Base-by-base conservation (phyloP, 1,140 invertebrate species). In the Penaeus japonicus region DNA sequence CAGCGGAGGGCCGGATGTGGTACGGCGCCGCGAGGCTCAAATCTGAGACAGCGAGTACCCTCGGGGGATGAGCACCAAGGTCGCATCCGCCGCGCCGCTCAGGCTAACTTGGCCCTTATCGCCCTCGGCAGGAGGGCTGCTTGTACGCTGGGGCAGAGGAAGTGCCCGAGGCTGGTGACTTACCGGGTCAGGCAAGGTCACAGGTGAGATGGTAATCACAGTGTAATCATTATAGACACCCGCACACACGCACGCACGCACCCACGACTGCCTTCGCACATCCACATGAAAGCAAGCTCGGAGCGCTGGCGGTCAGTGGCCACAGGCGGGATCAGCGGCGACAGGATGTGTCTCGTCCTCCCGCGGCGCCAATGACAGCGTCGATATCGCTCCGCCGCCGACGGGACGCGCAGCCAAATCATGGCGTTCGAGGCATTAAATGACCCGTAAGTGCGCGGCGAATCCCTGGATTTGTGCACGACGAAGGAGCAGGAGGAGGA, bases 141-240 rank as follows among this genome's bases (percentile, higher is more conserved):
- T 24, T 78, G 84, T 59, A 73, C 35, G 53, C 15, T 22, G 70
- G 70, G 24, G 3, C 10, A 47, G 18, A 35, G 77, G 78, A 54
- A 35, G 80, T 54, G 86, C 53, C 84, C 70, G 10, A 22, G 84
- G 79, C 81, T 70, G 59, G 86, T 88, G 86, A 75, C 86, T 88
- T 88, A 88, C 86, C 86, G 86, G 86, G 86, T 83, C 86, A 88
- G 47, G 78, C 47, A 65, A 88, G 86, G 86, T 77, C 80, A 88
- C 65, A 81, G 85, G 85, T 87, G 85, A 87, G 85, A 30, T 32
- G 55, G 55, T 78, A 86, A 86, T 35, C 54, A 75, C 54, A 39
- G 15, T 32, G 65, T 84, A 75, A 70, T 84, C 65, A 70, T 30
- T 35, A n/a, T 73, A 39, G 62, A 39, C 62, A 47, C 62, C 54